A percentile compares a stretch with the other conserved stretches of the same genome.
phyloP scores from a whole-genome alignment of 2,888 invertebrate genomes.

The Ellobium chinense region DNA sequence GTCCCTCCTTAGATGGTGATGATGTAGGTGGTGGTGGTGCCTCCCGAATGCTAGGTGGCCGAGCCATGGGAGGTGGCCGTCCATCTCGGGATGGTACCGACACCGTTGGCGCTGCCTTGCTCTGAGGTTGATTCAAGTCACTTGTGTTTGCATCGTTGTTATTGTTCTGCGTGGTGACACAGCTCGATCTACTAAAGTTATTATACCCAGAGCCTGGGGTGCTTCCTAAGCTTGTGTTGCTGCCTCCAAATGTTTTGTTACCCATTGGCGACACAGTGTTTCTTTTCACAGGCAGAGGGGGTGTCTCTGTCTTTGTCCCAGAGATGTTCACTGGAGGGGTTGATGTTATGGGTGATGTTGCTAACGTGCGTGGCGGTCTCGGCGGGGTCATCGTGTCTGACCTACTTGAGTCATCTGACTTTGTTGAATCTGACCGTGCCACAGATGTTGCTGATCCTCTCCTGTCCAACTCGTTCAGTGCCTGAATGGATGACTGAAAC shows the following conservation, averaged over 20 bases:
- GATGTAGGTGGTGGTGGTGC: not conserved
- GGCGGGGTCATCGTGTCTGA: not conserved
- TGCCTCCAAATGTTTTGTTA: conserved; percentile 6
- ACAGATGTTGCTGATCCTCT: not conserved
- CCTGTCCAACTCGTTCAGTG: too few species aligned
- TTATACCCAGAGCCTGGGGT: not conserved
- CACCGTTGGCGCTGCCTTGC: not conserved
- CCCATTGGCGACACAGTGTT: not conserved
- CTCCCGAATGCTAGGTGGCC: not conserved
- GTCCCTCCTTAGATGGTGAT: not conserved
- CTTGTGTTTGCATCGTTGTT: not conserved
- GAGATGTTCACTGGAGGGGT: not conserved
- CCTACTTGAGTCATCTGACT: not conserved
- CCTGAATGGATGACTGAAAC: not conserved
- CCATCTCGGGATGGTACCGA: not conserved
- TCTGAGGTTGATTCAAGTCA: not conserved
- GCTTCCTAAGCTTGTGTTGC: not conserved
- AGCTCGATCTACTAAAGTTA: not conserved
- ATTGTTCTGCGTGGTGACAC: not conserved
- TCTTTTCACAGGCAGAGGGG: conserved; percentile 17
- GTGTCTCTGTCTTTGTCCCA: not conserved
- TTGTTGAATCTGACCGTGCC: conserved; percentile 6
- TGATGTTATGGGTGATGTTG: not conserved
- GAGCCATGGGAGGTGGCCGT: not conserved
- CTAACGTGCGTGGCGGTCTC: not conserved